phyloP scores from a whole-genome alignment of 2,888 invertebrate species.

The Pyrochroa serraticornis region DNA sequence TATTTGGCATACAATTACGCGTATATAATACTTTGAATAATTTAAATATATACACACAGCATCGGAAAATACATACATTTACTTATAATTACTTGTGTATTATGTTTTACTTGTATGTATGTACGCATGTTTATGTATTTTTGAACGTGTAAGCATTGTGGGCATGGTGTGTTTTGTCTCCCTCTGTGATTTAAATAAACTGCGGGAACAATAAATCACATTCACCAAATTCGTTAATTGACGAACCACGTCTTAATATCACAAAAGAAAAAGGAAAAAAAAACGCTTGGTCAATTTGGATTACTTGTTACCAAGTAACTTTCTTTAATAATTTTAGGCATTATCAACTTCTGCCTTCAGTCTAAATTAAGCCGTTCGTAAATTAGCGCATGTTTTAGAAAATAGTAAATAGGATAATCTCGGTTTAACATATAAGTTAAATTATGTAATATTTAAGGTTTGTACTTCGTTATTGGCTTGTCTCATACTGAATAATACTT shows the following conservation, averaged over 20 bases:
- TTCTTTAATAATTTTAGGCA: background rate
- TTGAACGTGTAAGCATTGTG: constrained; percentile 60
- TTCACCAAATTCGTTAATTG: background rate
- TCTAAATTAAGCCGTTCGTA: no score
- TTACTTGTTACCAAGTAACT: background rate
- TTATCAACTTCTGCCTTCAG: no score
- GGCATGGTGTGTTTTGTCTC: constrained; percentile 48
- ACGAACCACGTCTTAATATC: constrained; percentile 1
- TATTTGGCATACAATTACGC: constrained; percentile 58
- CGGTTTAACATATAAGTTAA: no score
- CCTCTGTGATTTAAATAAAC: constrained; percentile 40
- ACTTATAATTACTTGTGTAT: constrained; percentile 47
- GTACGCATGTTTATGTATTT: constrained; percentile 55
- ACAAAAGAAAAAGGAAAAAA: constrained; percentile 12
- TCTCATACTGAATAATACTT: no score
- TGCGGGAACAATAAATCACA: constrained; percentile 1
- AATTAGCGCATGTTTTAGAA: no score
- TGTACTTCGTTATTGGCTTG: no score
- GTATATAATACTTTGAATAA: constrained; percentile 54
- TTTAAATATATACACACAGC: constrained; percentile 54
- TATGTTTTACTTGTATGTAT: constrained; percentile 42
- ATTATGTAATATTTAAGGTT: no score
- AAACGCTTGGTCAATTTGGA: background rate
- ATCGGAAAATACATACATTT: constrained; percentile 59
- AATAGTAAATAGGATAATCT: no score